These are phyloP conservation scores for Elysia crispata DNA, from an alignment of 2,888 invertebrate species.

Conservation along the genomic window DNA sequence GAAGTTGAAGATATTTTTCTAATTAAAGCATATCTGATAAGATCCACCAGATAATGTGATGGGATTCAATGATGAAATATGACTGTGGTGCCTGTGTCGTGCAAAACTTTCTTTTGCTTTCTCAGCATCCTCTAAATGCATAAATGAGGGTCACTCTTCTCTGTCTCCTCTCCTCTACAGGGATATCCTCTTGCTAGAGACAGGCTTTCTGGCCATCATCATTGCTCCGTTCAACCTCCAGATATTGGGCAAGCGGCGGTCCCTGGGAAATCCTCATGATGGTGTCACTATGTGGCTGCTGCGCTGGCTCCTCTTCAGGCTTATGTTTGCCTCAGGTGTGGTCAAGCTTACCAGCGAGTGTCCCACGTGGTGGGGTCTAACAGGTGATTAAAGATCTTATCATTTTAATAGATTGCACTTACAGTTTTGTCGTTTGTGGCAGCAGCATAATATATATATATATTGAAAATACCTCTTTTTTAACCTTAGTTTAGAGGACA, in stretches of 20 bases:
- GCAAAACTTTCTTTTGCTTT: too few relatives aligned
- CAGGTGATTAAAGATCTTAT: constrained; percentile 79
- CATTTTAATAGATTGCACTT: too few relatives aligned
- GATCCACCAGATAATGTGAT: too few relatives aligned
- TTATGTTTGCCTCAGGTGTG: constrained; percentile 85
- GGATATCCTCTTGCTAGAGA: constrained; percentile 86
- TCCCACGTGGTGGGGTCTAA: constrained; percentile 87
- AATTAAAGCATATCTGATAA: too few relatives aligned
- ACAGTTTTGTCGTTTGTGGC: too few relatives aligned
- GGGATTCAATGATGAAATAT: too few relatives aligned
- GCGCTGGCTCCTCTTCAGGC: constrained; percentile 86
- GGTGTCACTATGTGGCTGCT: constrained; percentile 83
- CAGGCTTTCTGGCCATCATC: constrained; percentile 84
- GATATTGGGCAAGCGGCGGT: constrained; percentile 57
- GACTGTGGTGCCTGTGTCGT: too few relatives aligned
- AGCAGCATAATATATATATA: too few relatives aligned
- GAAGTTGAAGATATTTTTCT: too few relatives aligned
- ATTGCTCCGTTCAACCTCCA: constrained; percentile 82
- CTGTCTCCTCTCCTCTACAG: constrained; percentile 75
- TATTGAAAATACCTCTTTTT: too few relatives aligned
- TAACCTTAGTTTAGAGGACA: too few relatives aligned
- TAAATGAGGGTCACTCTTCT: background rate
- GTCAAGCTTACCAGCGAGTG: constrained; percentile 85
- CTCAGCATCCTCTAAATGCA: background rate
- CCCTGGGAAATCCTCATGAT: constrained; percentile 69